Conservation (phyloP, 2,888 invertebrate genomes). For the Poecilobothrus nobilitatus region DNA sequence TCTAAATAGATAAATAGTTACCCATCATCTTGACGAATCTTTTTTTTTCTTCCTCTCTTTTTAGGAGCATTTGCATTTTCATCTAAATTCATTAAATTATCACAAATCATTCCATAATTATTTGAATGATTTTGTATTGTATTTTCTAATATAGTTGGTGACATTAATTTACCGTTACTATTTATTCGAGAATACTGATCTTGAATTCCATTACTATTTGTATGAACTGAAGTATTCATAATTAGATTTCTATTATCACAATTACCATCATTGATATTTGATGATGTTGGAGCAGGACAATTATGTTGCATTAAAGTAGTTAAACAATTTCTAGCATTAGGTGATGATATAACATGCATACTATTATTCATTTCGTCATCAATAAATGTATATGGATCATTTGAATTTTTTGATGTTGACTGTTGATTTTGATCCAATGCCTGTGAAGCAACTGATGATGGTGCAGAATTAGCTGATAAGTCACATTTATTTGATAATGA, state of each 20-base stretch:
- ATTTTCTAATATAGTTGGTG: constrained; percentile 10
- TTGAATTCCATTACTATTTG: constrained; percentile 10
- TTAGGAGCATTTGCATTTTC: constrained; percentile 51
- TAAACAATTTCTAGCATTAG: constrained; percentile 17
- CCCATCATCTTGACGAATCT: constrained; percentile 59
- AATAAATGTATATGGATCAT: constrained; percentile 79
- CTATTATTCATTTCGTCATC: constrained; percentile 54
- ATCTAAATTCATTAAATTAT: constrained; percentile 10
- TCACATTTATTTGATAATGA: constrained; percentile 29
- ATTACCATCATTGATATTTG: background rate
- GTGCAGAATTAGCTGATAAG: constrained; percentile 24
- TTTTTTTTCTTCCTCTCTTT: constrained; percentile 81
- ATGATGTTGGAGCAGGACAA: constrained; percentile 13
- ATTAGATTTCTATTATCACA: background rate
- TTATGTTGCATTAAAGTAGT: constrained; percentile 19
- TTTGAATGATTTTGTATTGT: constrained; percentile 16
- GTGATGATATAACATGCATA: constrained; percentile 31
- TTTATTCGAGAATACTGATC: constrained; percentile 16
- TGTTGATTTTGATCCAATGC: constrained; percentile 11
- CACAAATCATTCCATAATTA: constrained; percentile 15
- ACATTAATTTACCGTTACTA: constrained; percentile 14
- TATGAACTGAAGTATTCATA: background rate
- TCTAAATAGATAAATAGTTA: constrained; percentile 30
- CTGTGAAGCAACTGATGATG: constrained; percentile 22
- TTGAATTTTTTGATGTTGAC: constrained; percentile 28